Conservation (phyloP, 1,140 invertebrate species). For the Radopholus similis region DNA sequence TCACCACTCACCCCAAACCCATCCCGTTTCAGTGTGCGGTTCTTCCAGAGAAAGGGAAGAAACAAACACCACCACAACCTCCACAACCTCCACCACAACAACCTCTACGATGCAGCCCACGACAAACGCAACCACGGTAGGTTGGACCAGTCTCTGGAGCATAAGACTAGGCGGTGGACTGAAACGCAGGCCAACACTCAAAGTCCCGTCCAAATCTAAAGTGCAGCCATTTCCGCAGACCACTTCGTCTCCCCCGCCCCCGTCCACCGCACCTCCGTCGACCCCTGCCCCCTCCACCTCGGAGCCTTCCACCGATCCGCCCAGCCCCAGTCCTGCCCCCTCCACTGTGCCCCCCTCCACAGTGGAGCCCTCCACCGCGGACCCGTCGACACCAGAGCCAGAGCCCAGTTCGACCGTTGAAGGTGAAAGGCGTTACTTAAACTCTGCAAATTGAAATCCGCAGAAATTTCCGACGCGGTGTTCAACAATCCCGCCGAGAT, state of each 20-base stretch:
- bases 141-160: too few relatives aligned
- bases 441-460: not conserved
- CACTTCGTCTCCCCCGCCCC: too few relatives aligned
- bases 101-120: not conserved
- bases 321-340: not conserved
- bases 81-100: not conserved
- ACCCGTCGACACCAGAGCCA: not conserved
- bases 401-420: not conserved
- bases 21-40: not conserved
- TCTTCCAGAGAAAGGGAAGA: not conserved
- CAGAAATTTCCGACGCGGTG: conserved; percentile 14
- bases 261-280: too few relatives aligned
- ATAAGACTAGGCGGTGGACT: not conserved
- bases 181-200: not conserved
- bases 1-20: not conserved
- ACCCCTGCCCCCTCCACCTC: too few relatives aligned
- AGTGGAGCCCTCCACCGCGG: not conserved
- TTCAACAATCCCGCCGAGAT: conserved; percentile 17
- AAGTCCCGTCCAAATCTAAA: too few relatives aligned
- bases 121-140: not conserved
- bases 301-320: too few relatives aligned
- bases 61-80: not conserved
- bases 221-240: too few relatives aligned
- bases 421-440: not conserved
- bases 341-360: not conserved